Conservation (phyloP, 92 coral and sea anemone genomes). For the Zoanthus gigantus region DNA sequence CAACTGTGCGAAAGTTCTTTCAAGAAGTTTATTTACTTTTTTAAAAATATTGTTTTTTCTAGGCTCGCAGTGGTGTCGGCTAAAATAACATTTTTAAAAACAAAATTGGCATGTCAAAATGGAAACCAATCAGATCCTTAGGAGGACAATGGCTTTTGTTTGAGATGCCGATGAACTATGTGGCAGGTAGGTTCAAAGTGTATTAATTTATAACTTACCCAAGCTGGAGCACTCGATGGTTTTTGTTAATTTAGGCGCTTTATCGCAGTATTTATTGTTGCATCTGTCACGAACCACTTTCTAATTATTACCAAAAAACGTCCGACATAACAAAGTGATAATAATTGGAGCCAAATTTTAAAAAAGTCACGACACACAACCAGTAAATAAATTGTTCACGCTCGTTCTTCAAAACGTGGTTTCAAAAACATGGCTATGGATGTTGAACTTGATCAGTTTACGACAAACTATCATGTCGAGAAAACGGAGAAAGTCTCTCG, state of each 20-base stretch:
- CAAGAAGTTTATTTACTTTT: neutral
- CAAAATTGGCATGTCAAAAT: neutral
- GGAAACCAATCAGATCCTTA: conserved; percentile 22
- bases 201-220: conserved; percentile 11
- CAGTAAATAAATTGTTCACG: neutral
- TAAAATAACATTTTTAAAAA: neutral
- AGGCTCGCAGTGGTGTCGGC: neutral
- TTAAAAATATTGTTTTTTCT: neutral
- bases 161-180: conserved; percentile 45
- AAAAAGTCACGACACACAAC: conserved; percentile 31
- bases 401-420: neutral
- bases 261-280: neutral
- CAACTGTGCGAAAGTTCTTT: conserved; percentile 4
- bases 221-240: neutral
- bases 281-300: conserved; percentile 9
- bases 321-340: neutral
- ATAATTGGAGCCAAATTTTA: neutral
- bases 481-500: conserved; percentile 69
- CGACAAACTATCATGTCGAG: conserved; percentile 46
- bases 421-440: conserved; percentile 26
- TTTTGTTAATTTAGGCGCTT: neutral
- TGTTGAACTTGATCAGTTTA: conserved; percentile 46
- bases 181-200: neutral
- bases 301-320: conserved; percentile 1
- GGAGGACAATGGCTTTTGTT: conserved; percentile 35